Percentiles rank a stretch among this genome's conserved stretches.
Evolutionary conservation across 1,140 invertebrate species (phyloP).

Genomic region (Drosophila jambulina): DNA sequence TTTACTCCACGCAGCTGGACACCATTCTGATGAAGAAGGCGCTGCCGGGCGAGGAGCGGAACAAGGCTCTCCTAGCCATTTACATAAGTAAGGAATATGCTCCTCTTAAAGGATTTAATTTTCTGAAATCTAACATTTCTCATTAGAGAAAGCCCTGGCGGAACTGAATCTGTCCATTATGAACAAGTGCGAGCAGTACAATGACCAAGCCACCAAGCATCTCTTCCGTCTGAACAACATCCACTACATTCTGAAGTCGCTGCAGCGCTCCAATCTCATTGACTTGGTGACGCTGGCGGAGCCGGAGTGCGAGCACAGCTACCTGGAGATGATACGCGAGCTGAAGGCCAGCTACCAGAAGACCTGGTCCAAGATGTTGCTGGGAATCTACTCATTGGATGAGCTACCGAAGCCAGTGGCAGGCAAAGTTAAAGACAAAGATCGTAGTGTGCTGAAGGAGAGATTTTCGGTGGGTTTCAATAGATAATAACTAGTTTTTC

Average conservation of each 20-base stretch:
- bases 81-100: conserved; percentile 89
- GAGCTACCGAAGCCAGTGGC: conserved; percentile 88
- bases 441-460: conserved; percentile 96
- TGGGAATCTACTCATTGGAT: conserved; percentile 89
- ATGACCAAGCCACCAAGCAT: conserved; percentile 92
- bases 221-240: conserved; percentile 94
- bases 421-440: conserved; percentile 94
- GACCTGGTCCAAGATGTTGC: conserved; percentile 92
- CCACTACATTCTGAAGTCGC: conserved; percentile 95
- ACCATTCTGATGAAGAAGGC: conserved; percentile 86
- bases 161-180: conserved; percentile 93
- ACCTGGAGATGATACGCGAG: conserved; percentile 89
- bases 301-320: conserved; percentile 93
- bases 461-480: conserved; percentile 90
- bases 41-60: conserved; percentile 85
- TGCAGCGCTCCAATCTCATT: conserved; percentile 93
- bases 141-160: conserved; percentile 92
- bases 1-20: conserved; percentile 86
- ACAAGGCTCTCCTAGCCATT: conserved; percentile 89
- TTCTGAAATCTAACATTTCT: neutral
- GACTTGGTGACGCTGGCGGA: conserved; percentile 92
- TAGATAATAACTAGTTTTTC: neutral
- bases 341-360: conserved; percentile 83
- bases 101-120: too few species aligned
- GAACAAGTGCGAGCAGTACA: conserved; percentile 94